These are phyloP conservation scores for Eupelmus urozonus DNA, from an alignment of 2,888 invertebrate genomes.

Conservation along the genomic window DNA sequence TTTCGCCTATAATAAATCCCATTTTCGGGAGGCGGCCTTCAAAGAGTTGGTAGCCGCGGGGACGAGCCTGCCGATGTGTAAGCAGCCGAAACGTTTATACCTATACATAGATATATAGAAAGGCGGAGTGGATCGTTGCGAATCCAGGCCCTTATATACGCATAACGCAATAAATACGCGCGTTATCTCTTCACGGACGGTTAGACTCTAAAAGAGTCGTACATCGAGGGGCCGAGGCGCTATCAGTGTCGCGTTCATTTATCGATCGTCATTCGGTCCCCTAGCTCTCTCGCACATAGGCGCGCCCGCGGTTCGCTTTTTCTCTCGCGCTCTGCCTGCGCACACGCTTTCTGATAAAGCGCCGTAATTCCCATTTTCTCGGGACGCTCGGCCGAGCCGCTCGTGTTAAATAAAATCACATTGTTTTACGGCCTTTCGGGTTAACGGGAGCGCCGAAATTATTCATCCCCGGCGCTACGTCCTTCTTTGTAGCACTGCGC, in stretches of 20 bases:
- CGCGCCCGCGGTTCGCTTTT: too few relatives aligned
- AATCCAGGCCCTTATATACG: neutral
- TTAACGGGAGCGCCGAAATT: neutral
- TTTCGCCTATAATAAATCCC: conserved; percentile 4
- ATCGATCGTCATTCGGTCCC: conserved; percentile 69
- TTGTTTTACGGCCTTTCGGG: neutral
- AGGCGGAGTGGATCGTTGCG: neutral
- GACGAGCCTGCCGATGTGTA: neutral
- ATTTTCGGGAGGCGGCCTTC: neutral
- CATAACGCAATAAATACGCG: conserved; percentile 64
- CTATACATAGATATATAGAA: neutral
- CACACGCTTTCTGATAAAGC: conserved; percentile 3
- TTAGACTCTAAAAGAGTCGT: conserved; percentile 72
- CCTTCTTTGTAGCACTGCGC: too few relatives aligned
- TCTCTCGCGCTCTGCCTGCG: neutral
- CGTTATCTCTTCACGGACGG: conserved; percentile 73
- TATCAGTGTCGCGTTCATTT: conserved; percentile 64
- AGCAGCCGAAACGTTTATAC: neutral
- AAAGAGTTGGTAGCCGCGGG: neutral
- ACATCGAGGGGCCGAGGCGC: conserved; percentile 52
- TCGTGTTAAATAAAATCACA: neutral
- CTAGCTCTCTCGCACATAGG: conserved; percentile 37
- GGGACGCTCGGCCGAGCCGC: neutral
- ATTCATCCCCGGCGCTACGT: neutral
- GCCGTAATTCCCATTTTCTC: conserved; percentile 6